These are phyloP conservation scores for Catocala fraxini DNA, from an alignment of 2,888 invertebrate species.

Conservation along the genomic window DNA sequence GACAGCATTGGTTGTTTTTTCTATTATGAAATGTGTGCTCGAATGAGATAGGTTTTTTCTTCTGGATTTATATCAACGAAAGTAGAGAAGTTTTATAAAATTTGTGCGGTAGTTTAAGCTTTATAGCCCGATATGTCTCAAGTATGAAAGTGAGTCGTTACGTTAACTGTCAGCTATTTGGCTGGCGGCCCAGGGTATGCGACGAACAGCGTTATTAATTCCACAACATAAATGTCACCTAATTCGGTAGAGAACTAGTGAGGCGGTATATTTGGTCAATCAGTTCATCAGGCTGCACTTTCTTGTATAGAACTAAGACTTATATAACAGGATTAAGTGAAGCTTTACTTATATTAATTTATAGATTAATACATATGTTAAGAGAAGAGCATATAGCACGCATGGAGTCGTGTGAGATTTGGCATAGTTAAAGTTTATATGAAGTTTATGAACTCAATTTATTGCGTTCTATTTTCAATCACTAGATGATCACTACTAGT, in stretches of 20 bases:
- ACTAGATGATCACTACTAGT: no score
- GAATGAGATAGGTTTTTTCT: constrained; percentile 11
- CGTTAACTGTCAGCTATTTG: constrained; percentile 40
- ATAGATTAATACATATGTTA: no score
- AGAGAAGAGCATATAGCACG: no score
- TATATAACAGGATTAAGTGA: no score
- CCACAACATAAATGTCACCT: constrained; percentile 18
- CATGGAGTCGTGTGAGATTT: no score
- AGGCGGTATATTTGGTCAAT: background rate
- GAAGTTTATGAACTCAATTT: no score
- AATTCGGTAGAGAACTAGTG: constrained; percentile 18
- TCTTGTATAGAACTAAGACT: no score
- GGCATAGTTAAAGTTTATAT: no score
- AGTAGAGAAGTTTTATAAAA: constrained; percentile 23
- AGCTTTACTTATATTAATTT: no score
- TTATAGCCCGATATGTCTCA: constrained; percentile 15
- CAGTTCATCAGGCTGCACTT: constrained; percentile 4
- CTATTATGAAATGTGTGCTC: constrained; percentile 18
- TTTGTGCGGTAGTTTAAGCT: constrained; percentile 30
- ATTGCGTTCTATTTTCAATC: no score
- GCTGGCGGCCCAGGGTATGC: constrained; percentile 33
- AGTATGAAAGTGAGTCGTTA: constrained; percentile 28
- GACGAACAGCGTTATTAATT: constrained; percentile 31
- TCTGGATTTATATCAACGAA: constrained; percentile 8
- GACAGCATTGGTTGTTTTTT: constrained; percentile 26